Conservation (phyloP, 2,113 vertebrate species). For the Toxotes chatareus region DNA sequence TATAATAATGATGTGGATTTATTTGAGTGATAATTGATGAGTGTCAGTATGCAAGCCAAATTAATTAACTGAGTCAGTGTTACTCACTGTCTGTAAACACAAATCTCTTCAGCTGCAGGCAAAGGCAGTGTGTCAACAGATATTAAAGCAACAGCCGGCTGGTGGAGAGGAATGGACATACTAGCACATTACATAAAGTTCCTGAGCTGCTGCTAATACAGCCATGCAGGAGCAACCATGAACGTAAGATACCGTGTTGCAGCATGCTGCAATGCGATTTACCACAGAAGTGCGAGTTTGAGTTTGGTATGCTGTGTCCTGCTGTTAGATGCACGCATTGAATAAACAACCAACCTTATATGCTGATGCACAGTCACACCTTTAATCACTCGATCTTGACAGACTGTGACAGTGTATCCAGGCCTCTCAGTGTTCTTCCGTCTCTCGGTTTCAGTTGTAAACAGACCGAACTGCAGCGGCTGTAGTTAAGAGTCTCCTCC, state of each 20-base stretch:
- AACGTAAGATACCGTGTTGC: background rate
- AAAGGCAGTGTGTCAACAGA: background rate
- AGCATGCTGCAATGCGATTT: background rate
- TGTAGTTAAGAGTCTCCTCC: background rate
- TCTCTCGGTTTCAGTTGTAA: background rate
- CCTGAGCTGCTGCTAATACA: background rate
- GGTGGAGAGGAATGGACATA: background rate
- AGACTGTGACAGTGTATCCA: background rate
- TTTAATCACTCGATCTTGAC: constrained; percentile 10
- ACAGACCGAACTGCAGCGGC: background rate
- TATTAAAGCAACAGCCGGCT: background rate
- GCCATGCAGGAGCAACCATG: background rate
- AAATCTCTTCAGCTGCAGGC: background rate
- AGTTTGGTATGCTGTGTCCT: background rate
- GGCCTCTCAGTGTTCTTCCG: constrained; percentile 25
- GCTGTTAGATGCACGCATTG: background rate
- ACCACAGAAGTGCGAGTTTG: background rate
- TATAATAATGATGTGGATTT: background rate
- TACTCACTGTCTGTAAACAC: background rate
- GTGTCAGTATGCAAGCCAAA: background rate
- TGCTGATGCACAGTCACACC: background rate
- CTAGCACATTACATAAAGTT: background rate
- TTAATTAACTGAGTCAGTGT: background rate
- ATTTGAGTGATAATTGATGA: background rate
- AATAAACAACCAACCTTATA: constrained; percentile 24